Percentiles rank a stretch among this genome's conserved stretches.
phyloP scores from a whole-genome alignment of 2,888 invertebrate species.

The Ennomos fuscantarius region DNA sequence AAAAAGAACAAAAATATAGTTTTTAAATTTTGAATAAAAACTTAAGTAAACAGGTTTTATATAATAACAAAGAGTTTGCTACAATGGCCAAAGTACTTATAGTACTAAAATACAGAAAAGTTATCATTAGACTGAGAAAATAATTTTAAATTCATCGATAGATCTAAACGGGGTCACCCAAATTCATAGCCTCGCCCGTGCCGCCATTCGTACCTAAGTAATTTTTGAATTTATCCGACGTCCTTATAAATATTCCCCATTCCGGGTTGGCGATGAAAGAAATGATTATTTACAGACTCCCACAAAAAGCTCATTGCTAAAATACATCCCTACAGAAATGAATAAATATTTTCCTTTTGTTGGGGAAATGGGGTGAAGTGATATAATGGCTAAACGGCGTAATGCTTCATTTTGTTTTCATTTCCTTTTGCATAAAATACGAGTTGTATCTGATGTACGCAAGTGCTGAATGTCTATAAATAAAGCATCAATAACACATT shows the following conservation, averaged over 20 bases:
- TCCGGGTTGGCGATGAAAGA: constrained; percentile 13
- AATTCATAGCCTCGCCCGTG: constrained; percentile 10
- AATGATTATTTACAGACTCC: constrained; percentile 23
- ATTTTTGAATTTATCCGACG: constrained; percentile 22
- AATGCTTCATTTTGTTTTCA: constrained; percentile 26
- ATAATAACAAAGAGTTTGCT: too few species aligned
- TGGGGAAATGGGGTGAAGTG: constrained; percentile 39
- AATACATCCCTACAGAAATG: constrained; percentile 38
- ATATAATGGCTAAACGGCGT: constrained; percentile 35
- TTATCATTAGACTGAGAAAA: background rate
- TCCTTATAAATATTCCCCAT: constrained; percentile 13
- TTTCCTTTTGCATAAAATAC: constrained; percentile 16
- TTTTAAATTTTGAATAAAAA: too few species aligned
- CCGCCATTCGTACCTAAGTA: constrained; percentile 7
- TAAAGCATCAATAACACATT: too few species aligned
- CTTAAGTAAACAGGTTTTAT: too few species aligned
- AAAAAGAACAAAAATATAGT: too few species aligned
- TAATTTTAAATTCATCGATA: background rate
- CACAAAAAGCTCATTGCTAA: constrained; percentile 20
- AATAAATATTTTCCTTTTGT: constrained; percentile 41
- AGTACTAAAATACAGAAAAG: too few species aligned
- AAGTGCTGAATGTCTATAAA: background rate
- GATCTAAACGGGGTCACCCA: constrained; percentile 5
- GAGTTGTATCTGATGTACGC: background rate
- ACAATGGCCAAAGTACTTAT: too few species aligned